These are phyloP conservation scores for Galeopterus variegatus DNA, from an alignment of 2,113 vertebrate species.

Conservation along the genomic window DNA sequence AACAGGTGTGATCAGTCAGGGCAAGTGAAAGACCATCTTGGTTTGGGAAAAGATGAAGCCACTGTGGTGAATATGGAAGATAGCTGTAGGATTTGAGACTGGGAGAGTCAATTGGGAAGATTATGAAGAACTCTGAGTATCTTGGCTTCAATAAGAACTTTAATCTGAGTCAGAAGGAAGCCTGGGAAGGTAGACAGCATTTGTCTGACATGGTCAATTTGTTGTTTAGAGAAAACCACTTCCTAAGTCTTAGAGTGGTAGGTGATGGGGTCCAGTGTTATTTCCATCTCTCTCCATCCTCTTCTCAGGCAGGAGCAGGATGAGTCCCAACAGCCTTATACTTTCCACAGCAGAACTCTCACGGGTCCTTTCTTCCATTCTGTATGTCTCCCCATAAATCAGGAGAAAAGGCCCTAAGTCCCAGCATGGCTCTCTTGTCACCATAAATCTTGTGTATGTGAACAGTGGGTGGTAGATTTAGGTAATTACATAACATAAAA, in stretches of 20 bases:
- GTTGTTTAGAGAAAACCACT: neutral
- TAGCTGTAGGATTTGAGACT: neutral
- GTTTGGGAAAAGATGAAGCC: neutral
- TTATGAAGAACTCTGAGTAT: neutral
- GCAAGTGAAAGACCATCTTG: neutral
- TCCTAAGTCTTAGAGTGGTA: neutral
- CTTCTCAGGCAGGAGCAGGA: neutral
- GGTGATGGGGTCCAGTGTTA: accelerated
- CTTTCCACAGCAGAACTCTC: neutral
- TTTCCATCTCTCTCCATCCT: neutral
- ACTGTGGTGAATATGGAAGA: neutral
- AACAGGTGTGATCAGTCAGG: neutral
- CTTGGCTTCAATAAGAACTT: neutral
- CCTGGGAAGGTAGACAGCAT: neutral
- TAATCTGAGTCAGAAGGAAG: neutral
- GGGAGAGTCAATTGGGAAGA: neutral
- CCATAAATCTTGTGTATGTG: conserved; percentile 12
- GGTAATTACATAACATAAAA: conserved; percentile 79
- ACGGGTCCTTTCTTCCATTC: conserved; percentile 70
- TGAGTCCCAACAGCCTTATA: neutral
- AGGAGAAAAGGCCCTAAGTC: conserved; percentile 55
- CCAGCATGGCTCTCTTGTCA: neutral
- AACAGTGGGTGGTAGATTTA: conserved; percentile 67
- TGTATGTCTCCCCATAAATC: conserved; percentile 80
- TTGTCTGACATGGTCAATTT: neutral